Evolutionary conservation across 2,888 invertebrate species (phyloP).

Genomic region (Lochmaea crataegi): DNA sequence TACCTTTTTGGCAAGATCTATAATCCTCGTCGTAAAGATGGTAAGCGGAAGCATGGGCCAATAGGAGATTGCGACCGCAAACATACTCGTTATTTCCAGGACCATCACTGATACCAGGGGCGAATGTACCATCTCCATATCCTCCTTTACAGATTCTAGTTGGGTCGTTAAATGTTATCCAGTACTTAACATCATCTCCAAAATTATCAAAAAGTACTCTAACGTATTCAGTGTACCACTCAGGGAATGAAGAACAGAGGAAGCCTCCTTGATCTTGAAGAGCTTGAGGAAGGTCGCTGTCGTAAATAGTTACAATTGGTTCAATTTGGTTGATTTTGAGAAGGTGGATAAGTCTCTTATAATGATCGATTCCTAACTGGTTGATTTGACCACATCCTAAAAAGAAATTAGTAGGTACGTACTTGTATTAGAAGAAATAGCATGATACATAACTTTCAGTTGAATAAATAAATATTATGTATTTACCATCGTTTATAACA

Average conservation of each 20-base stretch:
- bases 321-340: constrained; percentile 25
- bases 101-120: constrained; percentile 19
- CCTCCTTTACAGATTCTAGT: constrained; percentile 17
- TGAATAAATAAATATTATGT: neutral
- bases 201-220: constrained; percentile 30
- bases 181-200: constrained; percentile 31
- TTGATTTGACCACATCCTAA: constrained; percentile 15
- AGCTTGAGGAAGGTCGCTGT: constrained; percentile 29
- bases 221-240: constrained; percentile 32
- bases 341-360: neutral
- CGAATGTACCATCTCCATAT: constrained; percentile 29
- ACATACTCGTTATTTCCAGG: constrained; percentile 26
- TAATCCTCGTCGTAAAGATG: constrained; percentile 27
- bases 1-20: constrained; percentile 28
- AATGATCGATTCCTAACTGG: constrained; percentile 7
- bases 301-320: constrained; percentile 31
- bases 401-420: neutral
- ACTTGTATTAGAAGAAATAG: neutral
- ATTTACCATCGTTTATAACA: constrained; percentile 22
- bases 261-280: constrained; percentile 36
- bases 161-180: constrained; percentile 35
- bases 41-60: constrained; percentile 27
- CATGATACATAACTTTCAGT: too few species aligned
- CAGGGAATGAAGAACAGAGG: constrained; percentile 7
- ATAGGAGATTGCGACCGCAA: constrained; percentile 30